Conservation (phyloP, 2,113 vertebrate species). For the Ceyx margarethae region DNA sequence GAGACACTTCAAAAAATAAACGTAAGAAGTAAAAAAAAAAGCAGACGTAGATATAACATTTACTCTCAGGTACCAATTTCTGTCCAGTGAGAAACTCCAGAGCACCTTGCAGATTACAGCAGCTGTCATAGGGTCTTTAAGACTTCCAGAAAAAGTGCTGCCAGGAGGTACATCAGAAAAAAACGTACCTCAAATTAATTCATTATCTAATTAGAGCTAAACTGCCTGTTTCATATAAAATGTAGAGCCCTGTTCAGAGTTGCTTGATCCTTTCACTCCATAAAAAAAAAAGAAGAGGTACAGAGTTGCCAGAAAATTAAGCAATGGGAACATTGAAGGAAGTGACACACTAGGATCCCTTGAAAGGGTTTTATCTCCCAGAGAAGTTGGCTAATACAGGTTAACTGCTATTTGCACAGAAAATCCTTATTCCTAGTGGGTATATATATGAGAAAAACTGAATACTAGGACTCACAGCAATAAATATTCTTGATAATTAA, state of each 20-base stretch:
- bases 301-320: neutral
- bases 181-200: neutral
- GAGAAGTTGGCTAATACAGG: neutral
- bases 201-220: neutral
- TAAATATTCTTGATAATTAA: neutral
- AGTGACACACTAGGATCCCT: neutral
- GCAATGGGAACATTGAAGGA: neutral
- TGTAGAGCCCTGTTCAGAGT: neutral
- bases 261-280: neutral
- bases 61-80: conserved; percentile 36
- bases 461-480: neutral
- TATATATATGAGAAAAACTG: neutral
- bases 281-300: neutral
- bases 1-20: conserved; percentile 43
- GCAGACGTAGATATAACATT: neutral
- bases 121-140: conserved; percentile 8
- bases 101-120: neutral
- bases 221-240: neutral
- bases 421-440: neutral
- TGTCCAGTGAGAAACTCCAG: conserved; percentile 43
- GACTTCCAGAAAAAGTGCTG: conserved; percentile 18
- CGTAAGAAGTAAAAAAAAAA: neutral
- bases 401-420: neutral
- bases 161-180: neutral
- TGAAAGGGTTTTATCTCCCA: neutral